Percentiles rank a stretch among this genome's conserved stretches.
phyloP scores from a whole-genome alignment of 2,113 vertebrate species.

The Mobula birostris region DNA sequence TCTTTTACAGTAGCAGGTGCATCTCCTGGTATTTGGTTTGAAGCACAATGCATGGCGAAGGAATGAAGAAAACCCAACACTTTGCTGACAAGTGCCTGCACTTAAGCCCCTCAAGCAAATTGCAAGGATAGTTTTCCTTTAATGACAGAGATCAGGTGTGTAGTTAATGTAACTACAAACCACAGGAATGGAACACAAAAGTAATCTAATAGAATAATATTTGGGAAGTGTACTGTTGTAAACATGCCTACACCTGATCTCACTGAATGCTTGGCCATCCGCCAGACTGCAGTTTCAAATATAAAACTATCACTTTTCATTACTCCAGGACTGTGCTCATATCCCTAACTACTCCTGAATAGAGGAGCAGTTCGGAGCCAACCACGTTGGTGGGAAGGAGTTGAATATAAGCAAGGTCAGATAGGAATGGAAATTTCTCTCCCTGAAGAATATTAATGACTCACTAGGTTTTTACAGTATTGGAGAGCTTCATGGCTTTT shows the following conservation, averaged over 20 bases:
- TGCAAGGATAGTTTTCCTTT: not conserved
- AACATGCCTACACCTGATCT: constrained; percentile 16
- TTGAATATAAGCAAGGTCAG: too few species aligned
- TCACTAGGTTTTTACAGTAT: too few species aligned
- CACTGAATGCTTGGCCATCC: not conserved
- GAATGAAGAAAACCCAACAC: not conserved
- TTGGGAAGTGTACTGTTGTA: not conserved
- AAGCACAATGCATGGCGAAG: too few species aligned
- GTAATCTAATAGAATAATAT: constrained; percentile 16
- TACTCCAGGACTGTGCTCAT: not conserved
- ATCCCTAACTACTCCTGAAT: too few species aligned
- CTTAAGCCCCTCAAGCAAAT: not conserved
- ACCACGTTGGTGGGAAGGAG: too few species aligned
- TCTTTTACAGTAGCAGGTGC: too few species aligned
- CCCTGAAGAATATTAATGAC: too few species aligned
- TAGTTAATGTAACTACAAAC: not conserved
- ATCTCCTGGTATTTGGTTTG: too few species aligned
- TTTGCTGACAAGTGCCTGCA: not conserved
- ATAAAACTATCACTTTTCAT: not conserved
- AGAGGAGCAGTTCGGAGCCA: too few species aligned
- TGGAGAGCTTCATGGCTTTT: too few species aligned
- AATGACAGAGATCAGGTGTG: not conserved
- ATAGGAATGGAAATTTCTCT: too few species aligned
- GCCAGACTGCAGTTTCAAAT: not conserved
- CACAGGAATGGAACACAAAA: not conserved